phyloP scores from a whole-genome alignment of 2,113 vertebrate species.

The Microcebus murinus region DNA sequence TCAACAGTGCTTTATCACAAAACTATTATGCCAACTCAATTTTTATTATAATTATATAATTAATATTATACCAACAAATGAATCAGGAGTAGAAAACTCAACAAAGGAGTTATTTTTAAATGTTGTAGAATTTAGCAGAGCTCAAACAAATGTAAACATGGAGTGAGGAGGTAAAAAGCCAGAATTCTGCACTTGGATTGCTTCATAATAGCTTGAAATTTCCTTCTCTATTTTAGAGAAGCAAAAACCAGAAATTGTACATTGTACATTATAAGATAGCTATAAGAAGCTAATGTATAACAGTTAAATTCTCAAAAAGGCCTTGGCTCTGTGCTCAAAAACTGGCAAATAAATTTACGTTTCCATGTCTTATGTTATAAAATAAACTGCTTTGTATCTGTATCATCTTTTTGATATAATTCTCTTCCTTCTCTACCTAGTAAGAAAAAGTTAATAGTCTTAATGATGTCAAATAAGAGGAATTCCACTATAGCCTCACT shows the following conservation, averaged over 20 bases:
- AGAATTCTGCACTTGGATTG: not conserved
- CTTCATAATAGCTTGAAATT: not conserved
- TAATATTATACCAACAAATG: not conserved
- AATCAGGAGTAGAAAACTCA: not conserved
- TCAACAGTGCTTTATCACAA: not conserved
- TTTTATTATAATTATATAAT: not conserved
- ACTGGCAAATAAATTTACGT: not conserved
- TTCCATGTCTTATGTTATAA: not conserved
- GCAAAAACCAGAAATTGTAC: not conserved
- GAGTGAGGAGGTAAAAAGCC: not conserved
- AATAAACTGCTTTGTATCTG: not conserved
- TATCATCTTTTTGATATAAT: not conserved
- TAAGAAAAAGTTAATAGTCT: not conserved
- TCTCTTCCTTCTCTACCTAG: not conserved
- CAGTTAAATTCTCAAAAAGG: slow-evolving; percentile 14
- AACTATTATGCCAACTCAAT: not conserved
- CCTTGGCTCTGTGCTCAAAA: not conserved
- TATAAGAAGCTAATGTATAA: not conserved
- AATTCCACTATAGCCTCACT: not conserved
- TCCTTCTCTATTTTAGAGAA: slow-evolving; percentile 36
- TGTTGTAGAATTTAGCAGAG: not conserved
- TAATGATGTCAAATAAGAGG: not conserved
- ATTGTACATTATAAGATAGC: not conserved
- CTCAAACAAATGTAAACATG: slow-evolving; percentile 16
- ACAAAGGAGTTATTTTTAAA: not conserved